Base-by-base conservation (phyloP, 1,140 invertebrate genomes). In the Adelges cooleyi region DNA sequence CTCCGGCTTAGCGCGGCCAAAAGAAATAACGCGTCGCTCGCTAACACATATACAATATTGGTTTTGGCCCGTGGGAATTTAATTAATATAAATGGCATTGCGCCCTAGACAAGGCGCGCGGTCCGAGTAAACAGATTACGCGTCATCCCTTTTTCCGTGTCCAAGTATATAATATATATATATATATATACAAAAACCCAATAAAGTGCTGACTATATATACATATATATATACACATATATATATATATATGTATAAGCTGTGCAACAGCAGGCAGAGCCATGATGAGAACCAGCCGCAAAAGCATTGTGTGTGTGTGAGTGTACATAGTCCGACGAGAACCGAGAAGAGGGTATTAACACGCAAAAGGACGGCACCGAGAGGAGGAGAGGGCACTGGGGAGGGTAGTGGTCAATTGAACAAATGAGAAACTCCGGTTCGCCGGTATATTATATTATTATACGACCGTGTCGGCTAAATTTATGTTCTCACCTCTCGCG, bases 51-150 rank as follows among this genome's bases (percentile, higher is more conserved):
- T 56, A n/a, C n/a, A n/a, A n/a, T n/a, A 56, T 56, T 56, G 36
- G 53, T 56, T 59, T 54, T 44, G 38, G 40, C 22, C 23, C 56
- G 56, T 48, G 56, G 40, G 40, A 62, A 62, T 62, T 62, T 62
- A 48, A 62, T 59, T 59, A 59, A 59, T 59, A 62, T 62, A 62
- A 62, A 62, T 48, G 56, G 56, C 42, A 29, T 23, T 25, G 17
- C 38, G 33, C 13, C 29, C 29, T 33, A 33, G 29, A 6, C 29
- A 11, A 33, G 11, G 29, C 29, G 29, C 25, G 20, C 23, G 42
- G 23, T n/a, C n/a, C n/a, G n/a, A 62, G 56, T 62, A 29, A 62
- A 62, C 56, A 62, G 42, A 62, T 62, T 62, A 62, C 56, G 42
- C 27, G 56, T 62, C 27, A 42, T 62, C 56, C 56, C 56, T 62